These are phyloP conservation scores for Abrostola tripartita DNA, from an alignment of 2,888 invertebrate species.

Conservation along the genomic window DNA sequence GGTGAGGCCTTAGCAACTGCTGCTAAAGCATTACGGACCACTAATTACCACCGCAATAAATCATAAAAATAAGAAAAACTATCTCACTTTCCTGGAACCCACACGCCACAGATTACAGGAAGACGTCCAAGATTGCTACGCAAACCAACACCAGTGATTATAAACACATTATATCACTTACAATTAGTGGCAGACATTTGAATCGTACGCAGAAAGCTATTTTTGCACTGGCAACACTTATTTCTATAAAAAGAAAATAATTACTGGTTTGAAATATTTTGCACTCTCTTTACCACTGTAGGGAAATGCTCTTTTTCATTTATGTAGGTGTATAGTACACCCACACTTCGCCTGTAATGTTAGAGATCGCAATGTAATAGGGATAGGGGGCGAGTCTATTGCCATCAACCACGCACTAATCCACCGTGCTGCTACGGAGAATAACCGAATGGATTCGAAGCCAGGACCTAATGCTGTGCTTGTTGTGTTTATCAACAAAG, in stretches of 20 bases:
- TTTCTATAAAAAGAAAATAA: neutral
- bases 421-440: no score
- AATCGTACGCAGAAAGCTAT: neutral
- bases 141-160: neutral
- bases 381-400: no score
- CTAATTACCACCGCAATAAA: neutral
- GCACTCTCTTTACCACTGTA: no score
- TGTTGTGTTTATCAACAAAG: no score
- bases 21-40: neutral
- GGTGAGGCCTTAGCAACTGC: neutral
- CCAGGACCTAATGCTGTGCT: no score
- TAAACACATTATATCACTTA: constrained; percentile 5
- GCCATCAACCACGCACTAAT: no score
- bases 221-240: neutral
- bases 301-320: no score
- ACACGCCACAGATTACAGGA: constrained; percentile 5
- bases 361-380: no score
- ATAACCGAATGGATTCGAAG: no score
- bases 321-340: no score
- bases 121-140: neutral
- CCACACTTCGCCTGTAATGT: no score
- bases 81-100: constrained; percentile 4
- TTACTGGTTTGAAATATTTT: neutral
- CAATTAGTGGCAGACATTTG: constrained; percentile 1
- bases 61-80: constrained; percentile 1